Conservation (phyloP, 2,797 vertebrate species). For the Mastacembelus armatus region DNA sequence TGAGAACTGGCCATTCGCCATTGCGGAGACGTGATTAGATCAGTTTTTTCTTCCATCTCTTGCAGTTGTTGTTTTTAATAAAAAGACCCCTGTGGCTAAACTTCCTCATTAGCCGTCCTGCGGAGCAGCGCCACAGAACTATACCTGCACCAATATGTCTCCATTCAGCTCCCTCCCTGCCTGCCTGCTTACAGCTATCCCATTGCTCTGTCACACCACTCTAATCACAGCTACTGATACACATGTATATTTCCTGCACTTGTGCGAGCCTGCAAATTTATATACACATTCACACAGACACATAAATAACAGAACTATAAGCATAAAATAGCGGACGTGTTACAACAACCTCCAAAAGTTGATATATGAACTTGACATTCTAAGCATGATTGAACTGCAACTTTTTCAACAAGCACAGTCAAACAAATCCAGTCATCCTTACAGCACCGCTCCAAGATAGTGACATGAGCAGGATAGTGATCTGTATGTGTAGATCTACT, state of each 20-base stretch:
- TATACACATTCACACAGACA: conserved; percentile 5
- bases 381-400: conserved; percentile 13
- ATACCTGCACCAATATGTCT: conserved; percentile 64
- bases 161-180: conserved; percentile 55
- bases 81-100: conserved; percentile 71
- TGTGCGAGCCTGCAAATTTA: conserved; percentile 10
- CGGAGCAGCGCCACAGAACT: conserved; percentile 48
- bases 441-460: conserved; percentile 7
- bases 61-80: conserved; percentile 73
- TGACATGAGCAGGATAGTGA: conserved; percentile 24
- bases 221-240: conserved; percentile 36
- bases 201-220: conserved; percentile 24
- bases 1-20: conserved; percentile 55
- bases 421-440: conserved; percentile 27
- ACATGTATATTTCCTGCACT: conserved; percentile 20
- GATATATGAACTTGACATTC: conserved; percentile 31
- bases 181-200: conserved; percentile 33
- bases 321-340: conserved; percentile 6
- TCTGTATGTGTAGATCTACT: conserved; percentile 24
- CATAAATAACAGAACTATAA: conserved; percentile 2
- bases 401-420: conserved; percentile 20
- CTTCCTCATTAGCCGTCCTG: conserved; percentile 67
- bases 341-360: conserved; percentile 1
- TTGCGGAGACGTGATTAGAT: conserved; percentile 54
- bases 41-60: conserved; percentile 45